Percentiles rank a stretch among this genome's conserved stretches.
Evolutionary conservation across 2,888 invertebrate species (phyloP).

Genomic region (Parascotia fuliginaria): DNA sequence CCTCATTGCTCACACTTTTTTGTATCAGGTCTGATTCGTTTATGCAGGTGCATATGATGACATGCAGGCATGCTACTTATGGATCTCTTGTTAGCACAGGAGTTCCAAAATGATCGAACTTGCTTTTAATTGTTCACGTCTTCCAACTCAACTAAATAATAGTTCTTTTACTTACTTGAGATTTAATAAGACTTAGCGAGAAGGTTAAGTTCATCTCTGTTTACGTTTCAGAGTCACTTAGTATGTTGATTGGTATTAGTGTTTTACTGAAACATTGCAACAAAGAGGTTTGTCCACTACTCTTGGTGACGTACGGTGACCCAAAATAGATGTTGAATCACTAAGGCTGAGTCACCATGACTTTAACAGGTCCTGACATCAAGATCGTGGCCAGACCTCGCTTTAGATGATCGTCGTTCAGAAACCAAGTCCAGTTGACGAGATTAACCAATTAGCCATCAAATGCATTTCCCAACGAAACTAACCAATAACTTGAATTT

Average conservation of each 20-base stretch:
- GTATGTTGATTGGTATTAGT: not conserved
- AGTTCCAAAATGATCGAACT: no score
- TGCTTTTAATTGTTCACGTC: no score
- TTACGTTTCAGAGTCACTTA: no score
- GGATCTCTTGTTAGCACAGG: no score
- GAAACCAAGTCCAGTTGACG: slow-evolving; percentile 13
- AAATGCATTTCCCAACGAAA: slow-evolving; percentile 30
- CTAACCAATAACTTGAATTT: slow-evolving; percentile 50
- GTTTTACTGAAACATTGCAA: not conserved
- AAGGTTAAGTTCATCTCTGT: slow-evolving; percentile 4
- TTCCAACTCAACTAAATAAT: no score
- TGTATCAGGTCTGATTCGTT: no score
- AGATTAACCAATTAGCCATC: slow-evolving; percentile 45
- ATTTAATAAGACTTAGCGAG: no score
- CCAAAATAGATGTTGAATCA: not conserved
- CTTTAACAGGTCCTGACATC: not conserved
- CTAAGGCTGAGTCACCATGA: not conserved
- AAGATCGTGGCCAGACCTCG: not conserved
- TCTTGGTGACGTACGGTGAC: not conserved
- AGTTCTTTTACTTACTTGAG: no score
- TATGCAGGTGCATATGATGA: no score
- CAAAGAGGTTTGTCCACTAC: not conserved
- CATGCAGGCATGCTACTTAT: no score
- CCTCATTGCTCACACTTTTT: no score
- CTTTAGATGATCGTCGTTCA: not conserved